These are phyloP conservation scores for Bombyx mori DNA, from an alignment of 1,140 invertebrate species.

Conservation along the genomic window ASM3026992v2 NC_085115.1:12618501-12619000, in stretches of 20 bases:
- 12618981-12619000: too few relatives aligned
- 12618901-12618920: conserved; percentile 7
- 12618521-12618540: too few relatives aligned
- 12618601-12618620: conserved; percentile 1
- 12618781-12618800: conserved; percentile 46
- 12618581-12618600: not conserved
- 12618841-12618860: conserved; percentile 29
- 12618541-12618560: too few relatives aligned
- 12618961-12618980: not conserved
- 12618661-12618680: too few relatives aligned
- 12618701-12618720: too few relatives aligned
- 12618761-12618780: conserved; percentile 43
- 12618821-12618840: conserved; percentile 38
- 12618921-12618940: conserved; percentile 12
- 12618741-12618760: conserved; percentile 43
- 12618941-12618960: conserved; percentile 5
- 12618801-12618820: conserved; percentile 28
- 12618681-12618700: too few relatives aligned
- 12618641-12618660: conserved; percentile 5
- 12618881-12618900: conserved; percentile 7
- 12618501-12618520: too few relatives aligned
- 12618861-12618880: conserved; percentile 17
- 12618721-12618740: not conserved
- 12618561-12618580: not conserved
- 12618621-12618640: conserved; percentile 14